These are phyloP conservation scores for Brachionus asplanchnoidis DNA, from an alignment of 1,140 invertebrate genomes.

Conservation along the genomic window DNA sequence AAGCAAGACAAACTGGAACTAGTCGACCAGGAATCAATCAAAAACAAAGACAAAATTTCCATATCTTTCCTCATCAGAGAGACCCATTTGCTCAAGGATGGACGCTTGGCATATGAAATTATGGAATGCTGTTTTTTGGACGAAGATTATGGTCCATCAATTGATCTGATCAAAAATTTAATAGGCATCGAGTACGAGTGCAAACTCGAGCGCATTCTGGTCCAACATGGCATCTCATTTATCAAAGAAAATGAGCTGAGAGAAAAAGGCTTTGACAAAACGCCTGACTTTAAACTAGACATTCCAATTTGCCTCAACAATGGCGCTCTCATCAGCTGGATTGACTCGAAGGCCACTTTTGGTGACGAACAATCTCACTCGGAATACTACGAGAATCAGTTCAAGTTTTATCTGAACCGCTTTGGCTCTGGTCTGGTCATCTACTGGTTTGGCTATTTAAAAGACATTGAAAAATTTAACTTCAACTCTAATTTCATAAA, in stretches of 20 bases:
- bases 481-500: constrained; percentile 9
- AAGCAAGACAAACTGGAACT: constrained; percentile 6
- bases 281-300: constrained; percentile 84
- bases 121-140: constrained; percentile 35
- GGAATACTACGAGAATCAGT: constrained; percentile 78
- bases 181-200: constrained; percentile 10
- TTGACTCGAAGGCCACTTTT: constrained; percentile 91
- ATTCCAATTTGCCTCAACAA: constrained; percentile 70
- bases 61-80: background rate
- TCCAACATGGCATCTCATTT: constrained; percentile 45
- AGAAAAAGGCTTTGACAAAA: constrained; percentile 82
- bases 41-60: constrained; percentile 33
- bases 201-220: background rate
- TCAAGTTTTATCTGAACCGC: constrained; percentile 82
- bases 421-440: constrained; percentile 89
- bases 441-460: constrained; percentile 89
- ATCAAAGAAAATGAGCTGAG: constrained; percentile 74
- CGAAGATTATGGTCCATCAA: constrained; percentile 33
- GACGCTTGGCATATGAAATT: constrained; percentile 19
- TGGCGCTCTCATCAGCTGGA: constrained; percentile 84
- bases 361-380: constrained; percentile 75
- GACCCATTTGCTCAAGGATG: constrained; percentile 32
- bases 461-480: constrained; percentile 61
- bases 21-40: constrained; percentile 21
- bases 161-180: constrained; percentile 30